Percentiles rank a stretch among this genome's conserved stretches.
Evolutionary conservation across 2,113 vertebrate genomes (phyloP).

Genomic region (Maccullochella peelii): DNA sequence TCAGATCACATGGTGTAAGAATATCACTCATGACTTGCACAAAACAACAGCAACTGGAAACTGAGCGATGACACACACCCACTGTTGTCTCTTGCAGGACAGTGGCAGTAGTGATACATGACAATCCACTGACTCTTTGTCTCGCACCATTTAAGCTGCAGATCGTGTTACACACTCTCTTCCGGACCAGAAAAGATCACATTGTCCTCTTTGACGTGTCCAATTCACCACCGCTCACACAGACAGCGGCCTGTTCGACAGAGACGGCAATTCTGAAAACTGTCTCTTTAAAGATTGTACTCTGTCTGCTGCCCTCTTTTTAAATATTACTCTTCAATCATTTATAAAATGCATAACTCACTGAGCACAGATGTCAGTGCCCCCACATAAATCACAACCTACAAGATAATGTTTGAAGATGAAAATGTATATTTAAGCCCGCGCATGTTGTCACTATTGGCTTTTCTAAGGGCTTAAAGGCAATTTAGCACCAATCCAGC

Average conservation of each 20-base stretch:
- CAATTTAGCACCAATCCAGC: slow-evolving; percentile 72
- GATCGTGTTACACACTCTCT: slow-evolving; percentile 74
- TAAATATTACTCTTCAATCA: slow-evolving; percentile 21
- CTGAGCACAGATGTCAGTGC: slow-evolving; percentile 28
- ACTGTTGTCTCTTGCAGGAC: slow-evolving; percentile 66
- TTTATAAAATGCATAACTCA: slow-evolving; percentile 26
- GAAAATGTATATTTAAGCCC: slow-evolving; percentile 46
- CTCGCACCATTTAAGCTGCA: slow-evolving; percentile 71
- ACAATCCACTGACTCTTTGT: slow-evolving; percentile 69
- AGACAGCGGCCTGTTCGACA: slow-evolving; percentile 51
- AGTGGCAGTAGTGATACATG: slow-evolving; percentile 61
- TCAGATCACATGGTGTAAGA: slow-evolving; percentile 54
- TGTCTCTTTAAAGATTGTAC: slow-evolving; percentile 13
- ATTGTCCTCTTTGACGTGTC: slow-evolving; percentile 74
- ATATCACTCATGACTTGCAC: slow-evolving; percentile 77
- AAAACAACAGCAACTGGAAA: slow-evolving; percentile 75
- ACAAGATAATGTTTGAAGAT: slow-evolving; percentile 45
- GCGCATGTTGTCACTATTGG: slow-evolving; percentile 45
- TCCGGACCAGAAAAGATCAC: slow-evolving; percentile 76
- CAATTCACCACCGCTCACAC: slow-evolving; percentile 46
- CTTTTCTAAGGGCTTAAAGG: slow-evolving; percentile 64
- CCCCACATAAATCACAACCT: slow-evolving; percentile 41
- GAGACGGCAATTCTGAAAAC: slow-evolving; percentile 11
- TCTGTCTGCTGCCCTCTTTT: slow-evolving; percentile 10
- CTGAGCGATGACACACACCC: slow-evolving; percentile 69